Base-by-base conservation (phyloP, 2,113 vertebrate genomes). In the Perca fluviatilis region DNA sequence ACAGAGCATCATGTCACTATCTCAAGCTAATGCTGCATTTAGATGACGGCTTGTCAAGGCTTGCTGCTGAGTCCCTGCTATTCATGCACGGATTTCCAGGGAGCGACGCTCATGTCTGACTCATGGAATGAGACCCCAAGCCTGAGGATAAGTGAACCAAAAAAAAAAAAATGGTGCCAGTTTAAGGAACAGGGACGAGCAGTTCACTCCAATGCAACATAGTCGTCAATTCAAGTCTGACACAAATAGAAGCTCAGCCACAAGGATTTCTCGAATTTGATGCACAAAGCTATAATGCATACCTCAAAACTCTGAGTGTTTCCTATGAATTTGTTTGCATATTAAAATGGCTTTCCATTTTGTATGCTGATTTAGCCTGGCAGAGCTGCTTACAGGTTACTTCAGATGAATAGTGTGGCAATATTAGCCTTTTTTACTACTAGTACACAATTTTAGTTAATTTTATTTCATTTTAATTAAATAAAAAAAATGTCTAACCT, bases 21-120 rank as follows among this genome's bases (percentile, higher is more conserved):
- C 86, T 88, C 87, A 62, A 74, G 78, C 68, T 83, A 56, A 86
- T 72, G 77, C 86, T 79, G 77, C 79, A 89, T 88, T 90, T 75
- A 73, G 65, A 88, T 84, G 85, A 88, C 83, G 69, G 84, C 92
- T 82, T 93, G 94, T 92, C 93, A 86, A 91, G 92, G 85, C 93
- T 90, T 90, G 93, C 88, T 82, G 80, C 79, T 50, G 83, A 89
- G 80, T 84, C 85, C 50, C 84, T 70, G 80, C 89, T 83, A 88
- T 90, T 88, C 87, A 78, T 80, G 83, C 66, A 80, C 19, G 49
- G 82, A 73, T 89, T 91, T 89, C 71, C 77, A 82, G 77, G 75
- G 63, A 88, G 85, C 66, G 40, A 81, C 27, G 53, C 63, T 88
- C 71, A 82, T 57, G 53, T 68, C 74, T 91, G 88, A 94, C 88